Base-by-base conservation (phyloP, 2,113 vertebrate species). In the Indri indri region DNA sequence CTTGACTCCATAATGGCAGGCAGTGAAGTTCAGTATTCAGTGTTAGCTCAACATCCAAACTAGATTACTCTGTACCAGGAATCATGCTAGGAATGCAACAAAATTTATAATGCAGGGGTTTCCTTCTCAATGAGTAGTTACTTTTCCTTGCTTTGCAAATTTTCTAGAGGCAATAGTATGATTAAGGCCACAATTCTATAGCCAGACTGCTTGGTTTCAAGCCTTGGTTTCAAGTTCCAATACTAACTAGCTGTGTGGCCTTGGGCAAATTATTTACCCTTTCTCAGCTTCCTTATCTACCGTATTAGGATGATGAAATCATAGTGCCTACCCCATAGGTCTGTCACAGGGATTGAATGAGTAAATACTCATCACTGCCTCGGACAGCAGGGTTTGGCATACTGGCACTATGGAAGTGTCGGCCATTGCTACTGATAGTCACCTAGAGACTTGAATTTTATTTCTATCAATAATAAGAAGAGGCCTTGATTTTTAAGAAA, bases 1-100 rank as follows among this genome's bases (percentile, higher is more conserved):
- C 65, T 50, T 90, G 4, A 6, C 7, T 52, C 20, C 3, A 0
- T 10, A 40, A n/a, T 5, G 18, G 2, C 0, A 0, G 32, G 17
- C n/a, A 30, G 4, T 45, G 27, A 77, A 47, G 27, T 32, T 88
- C 23, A 4, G 13, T n/a, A n/a, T 42, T 74, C 3, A n/a, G 5
- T n/a, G 5, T 65, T 34, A 76, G 34, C 34, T 50, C 40, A 68
- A 61, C 7, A 11, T 27, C 65, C 70, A 45, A 76, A 32, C 25
- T 40, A 37, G 13, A 40, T 82, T 11, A 37, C 32, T 80, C 7
- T 17, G 27, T 52, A 14, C 65, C 52, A 57, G 73, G 40, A 74
- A 45, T 45, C n/a, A 9, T 59, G 27, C 50, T 37, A 68, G 23
- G 27, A 32, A 79, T 70, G 20, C 32, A 76, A 40, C 25, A 86